These are phyloP conservation scores for Bubo bubo DNA, from an alignment of 2,113 vertebrate genomes.

Conservation along the genomic window DNA sequence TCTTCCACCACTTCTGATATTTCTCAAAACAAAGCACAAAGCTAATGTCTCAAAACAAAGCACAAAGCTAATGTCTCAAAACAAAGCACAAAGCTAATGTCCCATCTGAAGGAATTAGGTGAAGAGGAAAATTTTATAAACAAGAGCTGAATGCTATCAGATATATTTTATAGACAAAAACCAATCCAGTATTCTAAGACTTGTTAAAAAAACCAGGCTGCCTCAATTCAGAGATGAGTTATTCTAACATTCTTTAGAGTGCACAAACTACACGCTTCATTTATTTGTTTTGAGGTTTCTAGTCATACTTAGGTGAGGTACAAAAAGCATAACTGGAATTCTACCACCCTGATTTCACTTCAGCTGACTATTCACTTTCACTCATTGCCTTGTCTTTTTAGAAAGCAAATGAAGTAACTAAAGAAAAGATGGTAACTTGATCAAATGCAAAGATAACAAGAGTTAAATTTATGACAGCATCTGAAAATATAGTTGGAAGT, in stretches of 20 bases:
- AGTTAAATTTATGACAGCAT: background rate
- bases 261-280: accelerated
- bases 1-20: background rate
- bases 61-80: too few species aligned
- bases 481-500: background rate
- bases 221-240: background rate
- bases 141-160: background rate
- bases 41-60: background rate
- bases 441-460: background rate
- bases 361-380: background rate
- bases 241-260: background rate
- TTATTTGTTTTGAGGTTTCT: background rate
- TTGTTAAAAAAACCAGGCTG: background rate
- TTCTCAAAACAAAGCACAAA: background rate
- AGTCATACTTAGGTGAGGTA: background rate
- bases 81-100: background rate
- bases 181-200: background rate
- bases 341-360: background rate
- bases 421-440: background rate
- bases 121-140: background rate
- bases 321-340: background rate
- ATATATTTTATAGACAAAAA: background rate
- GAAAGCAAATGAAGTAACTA: background rate
- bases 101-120: background rate
- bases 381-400: background rate